These are phyloP conservation scores for Cladopsammia gracilis DNA, from an alignment of 64 coral and sea anemone genomes.

Conservation along the genomic window DNA sequence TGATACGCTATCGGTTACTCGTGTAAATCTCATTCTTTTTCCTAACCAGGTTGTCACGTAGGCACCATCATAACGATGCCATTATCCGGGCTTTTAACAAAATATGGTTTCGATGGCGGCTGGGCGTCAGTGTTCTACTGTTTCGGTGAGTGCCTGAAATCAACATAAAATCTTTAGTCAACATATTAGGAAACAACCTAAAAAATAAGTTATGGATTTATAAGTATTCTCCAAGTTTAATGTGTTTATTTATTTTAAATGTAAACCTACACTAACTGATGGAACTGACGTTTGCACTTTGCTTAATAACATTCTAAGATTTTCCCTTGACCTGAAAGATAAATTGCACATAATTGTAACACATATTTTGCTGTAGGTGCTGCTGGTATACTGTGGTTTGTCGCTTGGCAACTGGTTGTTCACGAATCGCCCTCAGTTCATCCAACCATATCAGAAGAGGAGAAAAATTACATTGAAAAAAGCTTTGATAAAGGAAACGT, in stretches of 20 bases:
- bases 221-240: no score
- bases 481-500: constrained; percentile 40
- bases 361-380: constrained; percentile 50
- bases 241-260: no score
- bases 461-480: constrained; percentile 54
- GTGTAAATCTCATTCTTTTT: neutral
- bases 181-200: neutral
- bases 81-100: constrained; percentile 80
- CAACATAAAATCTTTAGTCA: no score
- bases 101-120: constrained; percentile 93
- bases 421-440: constrained; percentile 84
- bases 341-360: no score
- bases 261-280: no score
- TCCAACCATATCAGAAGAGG: constrained; percentile 84
- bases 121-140: constrained; percentile 94
- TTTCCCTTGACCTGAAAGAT: no score
- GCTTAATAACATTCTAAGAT: no score
- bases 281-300: no score
- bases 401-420: constrained; percentile 89
- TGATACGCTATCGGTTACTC: no score
- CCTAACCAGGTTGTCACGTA: constrained; percentile 80
- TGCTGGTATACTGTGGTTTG: constrained; percentile 92
- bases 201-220: neutral
- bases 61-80: constrained; percentile 95
- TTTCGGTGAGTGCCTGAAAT: constrained; percentile 69